Evolutionary conservation across 2,888 invertebrate species (phyloP).

Genomic region (Drosophila ezoana): DNA sequence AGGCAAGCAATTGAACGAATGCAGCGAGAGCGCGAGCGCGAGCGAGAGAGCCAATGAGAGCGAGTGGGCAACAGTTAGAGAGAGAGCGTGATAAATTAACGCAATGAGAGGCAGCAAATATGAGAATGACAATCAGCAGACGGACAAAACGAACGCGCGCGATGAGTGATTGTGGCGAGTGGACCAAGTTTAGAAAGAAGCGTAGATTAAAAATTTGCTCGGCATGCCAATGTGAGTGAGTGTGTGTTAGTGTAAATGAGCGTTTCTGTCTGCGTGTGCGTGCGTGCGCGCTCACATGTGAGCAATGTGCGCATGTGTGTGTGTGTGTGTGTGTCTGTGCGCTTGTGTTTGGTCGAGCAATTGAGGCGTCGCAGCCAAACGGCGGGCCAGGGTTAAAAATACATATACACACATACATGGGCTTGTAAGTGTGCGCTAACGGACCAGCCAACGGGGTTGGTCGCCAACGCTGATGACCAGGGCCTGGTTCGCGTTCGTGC

Average conservation of each 20-base stretch:
- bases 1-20: slow-evolving; percentile 3
- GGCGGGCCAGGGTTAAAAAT: slow-evolving; percentile 77
- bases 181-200: slow-evolving; percentile 79
- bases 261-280: slow-evolving; percentile 10
- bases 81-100: slow-evolving; percentile 58
- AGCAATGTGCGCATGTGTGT: slow-evolving; percentile 4
- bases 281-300: slow-evolving; percentile 8
- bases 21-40: slow-evolving; percentile 24
- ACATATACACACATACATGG: background rate
- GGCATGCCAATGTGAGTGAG: background rate
- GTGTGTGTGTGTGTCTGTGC: slow-evolving; percentile 11
- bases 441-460: slow-evolving; percentile 61
- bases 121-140: slow-evolving; percentile 72
- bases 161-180: slow-evolving; percentile 58
- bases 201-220: slow-evolving; percentile 44
- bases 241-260: slow-evolving; percentile 26
- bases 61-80: slow-evolving; percentile 6
- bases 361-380: slow-evolving; percentile 50
- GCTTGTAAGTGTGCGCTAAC: slow-evolving; percentile 34
- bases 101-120: slow-evolving; percentile 42
- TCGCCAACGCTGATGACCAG: slow-evolving; percentile 35
- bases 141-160: slow-evolving; percentile 37
- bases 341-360: slow-evolving; percentile 42
- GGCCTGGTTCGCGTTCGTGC: background rate
- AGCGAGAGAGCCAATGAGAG: slow-evolving; percentile 3